These are phyloP conservation scores for Acarapis woodi DNA, from an alignment of 1,140 invertebrate genomes.

Conservation along the genomic window DNA sequence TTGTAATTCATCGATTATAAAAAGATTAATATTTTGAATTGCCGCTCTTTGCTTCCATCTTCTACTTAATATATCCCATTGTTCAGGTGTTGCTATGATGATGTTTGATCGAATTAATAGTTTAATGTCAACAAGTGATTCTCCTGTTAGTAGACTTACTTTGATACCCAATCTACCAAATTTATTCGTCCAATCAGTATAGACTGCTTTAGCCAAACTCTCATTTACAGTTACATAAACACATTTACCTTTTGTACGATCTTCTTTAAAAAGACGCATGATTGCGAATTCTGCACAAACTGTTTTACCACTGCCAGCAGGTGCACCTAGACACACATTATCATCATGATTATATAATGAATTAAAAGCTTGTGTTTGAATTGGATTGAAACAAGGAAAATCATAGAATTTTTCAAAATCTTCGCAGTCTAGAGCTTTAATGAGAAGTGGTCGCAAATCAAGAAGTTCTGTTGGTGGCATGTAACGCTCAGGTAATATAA, in stretches of 20 bases:
- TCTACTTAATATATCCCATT: constrained; percentile 92
- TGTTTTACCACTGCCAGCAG: constrained; percentile 87
- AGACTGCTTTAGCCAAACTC: constrained; percentile 63
- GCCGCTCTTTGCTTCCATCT: constrained; percentile 97
- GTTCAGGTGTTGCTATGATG: constrained; percentile 83
- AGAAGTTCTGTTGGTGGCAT: constrained; percentile 84
- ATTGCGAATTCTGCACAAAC: constrained; percentile 91
- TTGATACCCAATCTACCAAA: constrained; percentile 58
- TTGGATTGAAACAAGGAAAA: constrained; percentile 88
- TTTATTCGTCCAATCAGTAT: constrained; percentile 63
- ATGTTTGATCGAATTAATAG: constrained; percentile 47
- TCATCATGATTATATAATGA: constrained; percentile 95
- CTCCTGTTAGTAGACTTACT: constrained; percentile 73
- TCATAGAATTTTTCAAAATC: constrained; percentile 48
- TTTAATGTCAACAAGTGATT: constrained; percentile 89
- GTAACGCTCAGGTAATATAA: constrained; percentile 93
- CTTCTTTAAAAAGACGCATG: constrained; percentile 48
- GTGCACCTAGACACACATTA: constrained; percentile 92
- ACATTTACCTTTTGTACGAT: constrained; percentile 26
- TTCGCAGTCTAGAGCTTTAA: constrained; percentile 41
- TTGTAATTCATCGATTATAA: constrained; percentile 94
- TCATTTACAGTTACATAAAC: constrained; percentile 84
- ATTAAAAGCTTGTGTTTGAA: constrained; percentile 98
- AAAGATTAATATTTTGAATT: constrained; percentile 83
- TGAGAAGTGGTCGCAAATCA: constrained; percentile 85